phyloP scores from a whole-genome alignment of 2,888 invertebrate genomes.

The Leucophora obtusa region DNA sequence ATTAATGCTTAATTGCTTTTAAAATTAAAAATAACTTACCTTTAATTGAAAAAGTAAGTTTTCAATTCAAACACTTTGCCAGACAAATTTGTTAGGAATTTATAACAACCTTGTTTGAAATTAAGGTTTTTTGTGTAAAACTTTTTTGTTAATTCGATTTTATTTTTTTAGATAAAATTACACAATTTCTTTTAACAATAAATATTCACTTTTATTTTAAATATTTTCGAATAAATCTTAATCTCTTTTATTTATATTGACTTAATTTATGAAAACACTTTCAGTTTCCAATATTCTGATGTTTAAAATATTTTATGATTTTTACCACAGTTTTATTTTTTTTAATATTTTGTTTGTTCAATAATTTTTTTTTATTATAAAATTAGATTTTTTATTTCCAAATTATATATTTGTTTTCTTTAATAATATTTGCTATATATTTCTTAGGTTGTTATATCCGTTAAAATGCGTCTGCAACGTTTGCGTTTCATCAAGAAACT shows the following conservation, averaged over 20 bases:
- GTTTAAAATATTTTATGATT: not conserved
- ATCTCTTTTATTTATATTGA: not conserved
- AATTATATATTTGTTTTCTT: constrained; percentile 16
- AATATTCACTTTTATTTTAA: not conserved
- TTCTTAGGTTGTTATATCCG: constrained; percentile 55
- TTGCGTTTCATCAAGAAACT: constrained; percentile 78
- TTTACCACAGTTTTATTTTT: not conserved
- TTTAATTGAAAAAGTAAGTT: constrained; percentile 34
- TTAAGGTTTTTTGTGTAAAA: not conserved
- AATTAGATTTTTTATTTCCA: constrained; percentile 23
- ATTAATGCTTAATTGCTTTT: constrained; percentile 1
- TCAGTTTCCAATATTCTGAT: not conserved
- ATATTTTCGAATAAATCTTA: not conserved
- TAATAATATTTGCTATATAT: constrained; percentile 15
- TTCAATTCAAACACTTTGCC: not conserved
- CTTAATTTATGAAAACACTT: not conserved
- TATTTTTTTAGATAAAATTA: too few species aligned
- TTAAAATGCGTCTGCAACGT: constrained; percentile 75
- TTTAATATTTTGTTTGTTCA: not conserved
- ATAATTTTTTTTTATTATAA: not conserved
- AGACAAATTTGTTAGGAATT: constrained; percentile 21
- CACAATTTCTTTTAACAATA: not conserved
- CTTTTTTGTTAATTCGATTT: not conserved
- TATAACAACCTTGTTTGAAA: constrained; percentile 37
- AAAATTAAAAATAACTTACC: constrained; percentile 34